A percentile compares a stretch with the other conserved stretches of the same genome.
Conservation (phyloP, 2,888 invertebrate species). For the Didymodactylos carnosus region DNA sequence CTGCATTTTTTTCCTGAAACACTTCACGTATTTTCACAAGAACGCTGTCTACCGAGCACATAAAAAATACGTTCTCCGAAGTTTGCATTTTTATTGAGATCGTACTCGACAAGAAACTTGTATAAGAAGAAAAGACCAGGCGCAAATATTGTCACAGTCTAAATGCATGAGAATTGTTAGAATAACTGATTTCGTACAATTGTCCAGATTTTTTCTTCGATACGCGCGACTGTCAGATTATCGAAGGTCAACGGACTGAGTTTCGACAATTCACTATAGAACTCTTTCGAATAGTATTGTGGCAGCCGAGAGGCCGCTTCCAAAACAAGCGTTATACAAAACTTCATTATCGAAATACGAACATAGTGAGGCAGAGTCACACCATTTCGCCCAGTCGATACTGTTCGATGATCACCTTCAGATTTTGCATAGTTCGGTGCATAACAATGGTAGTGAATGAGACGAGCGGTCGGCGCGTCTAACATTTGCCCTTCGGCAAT, state of each 20-base stretch:
- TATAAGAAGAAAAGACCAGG: too few species aligned
- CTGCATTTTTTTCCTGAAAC: too few species aligned
- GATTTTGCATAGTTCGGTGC: background rate
- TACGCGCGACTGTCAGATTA: background rate
- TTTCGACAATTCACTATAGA: background rate
- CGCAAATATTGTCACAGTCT: too few species aligned
- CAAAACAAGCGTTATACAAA: background rate
- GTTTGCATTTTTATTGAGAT: too few species aligned
- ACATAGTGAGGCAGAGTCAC: background rate
- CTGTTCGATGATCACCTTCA: background rate
- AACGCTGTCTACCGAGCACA: too few species aligned
- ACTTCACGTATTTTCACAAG: too few species aligned
- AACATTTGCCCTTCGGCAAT: background rate
- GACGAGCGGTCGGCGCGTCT: background rate
- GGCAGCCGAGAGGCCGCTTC: background rate
- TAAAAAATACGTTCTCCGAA: too few species aligned
- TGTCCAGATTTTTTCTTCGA: background rate
- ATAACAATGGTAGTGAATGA: background rate
- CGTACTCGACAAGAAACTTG: too few species aligned
- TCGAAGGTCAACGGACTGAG: background rate
- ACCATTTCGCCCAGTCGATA: background rate
- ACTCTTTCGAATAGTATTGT: background rate
- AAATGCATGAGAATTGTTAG: too few species aligned
- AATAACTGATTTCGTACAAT: background rate
- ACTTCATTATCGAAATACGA: background rate